These are phyloP conservation scores for Dermatemys mawii DNA, from an alignment of 2,113 vertebrate genomes.

Conservation along the genomic window DNA sequence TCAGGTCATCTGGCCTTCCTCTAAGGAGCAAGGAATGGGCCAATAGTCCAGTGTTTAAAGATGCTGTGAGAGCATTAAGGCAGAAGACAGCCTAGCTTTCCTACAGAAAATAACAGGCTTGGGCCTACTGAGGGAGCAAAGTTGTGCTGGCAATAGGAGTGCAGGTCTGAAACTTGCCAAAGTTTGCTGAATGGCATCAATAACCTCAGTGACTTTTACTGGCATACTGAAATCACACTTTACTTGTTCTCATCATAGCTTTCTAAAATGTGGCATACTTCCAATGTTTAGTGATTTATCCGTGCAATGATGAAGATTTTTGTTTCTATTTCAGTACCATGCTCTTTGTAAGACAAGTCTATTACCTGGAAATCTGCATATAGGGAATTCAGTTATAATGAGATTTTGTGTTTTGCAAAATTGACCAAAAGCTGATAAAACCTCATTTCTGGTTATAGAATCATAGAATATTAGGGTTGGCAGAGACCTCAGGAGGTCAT, in stretches of 20 bases:
- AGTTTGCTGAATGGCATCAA: background rate
- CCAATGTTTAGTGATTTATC: background rate
- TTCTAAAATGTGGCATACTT: background rate
- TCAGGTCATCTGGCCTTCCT: too few species aligned
- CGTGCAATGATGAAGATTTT: background rate
- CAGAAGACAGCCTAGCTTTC: background rate
- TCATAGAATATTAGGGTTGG: too few species aligned
- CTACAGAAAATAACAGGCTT: background rate
- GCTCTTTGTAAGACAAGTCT: background rate
- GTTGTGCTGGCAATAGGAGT: background rate
- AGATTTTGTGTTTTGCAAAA: background rate
- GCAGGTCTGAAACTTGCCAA: background rate
- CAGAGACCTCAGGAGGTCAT: too few species aligned
- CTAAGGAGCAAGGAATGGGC: too few species aligned
- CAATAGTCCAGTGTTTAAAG: background rate
- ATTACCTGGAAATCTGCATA: background rate
- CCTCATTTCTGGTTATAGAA: background rate
- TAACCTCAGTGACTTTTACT: background rate
- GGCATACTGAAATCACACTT: background rate
- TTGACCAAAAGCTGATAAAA: background rate
- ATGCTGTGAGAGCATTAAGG: background rate
- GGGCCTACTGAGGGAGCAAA: background rate
- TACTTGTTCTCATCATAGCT: background rate
- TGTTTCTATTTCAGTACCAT: background rate
- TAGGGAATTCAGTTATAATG: background rate